These are phyloP conservation scores for Hylia prasina DNA, from an alignment of 2,113 vertebrate genomes.

Conservation along the genomic window DNA sequence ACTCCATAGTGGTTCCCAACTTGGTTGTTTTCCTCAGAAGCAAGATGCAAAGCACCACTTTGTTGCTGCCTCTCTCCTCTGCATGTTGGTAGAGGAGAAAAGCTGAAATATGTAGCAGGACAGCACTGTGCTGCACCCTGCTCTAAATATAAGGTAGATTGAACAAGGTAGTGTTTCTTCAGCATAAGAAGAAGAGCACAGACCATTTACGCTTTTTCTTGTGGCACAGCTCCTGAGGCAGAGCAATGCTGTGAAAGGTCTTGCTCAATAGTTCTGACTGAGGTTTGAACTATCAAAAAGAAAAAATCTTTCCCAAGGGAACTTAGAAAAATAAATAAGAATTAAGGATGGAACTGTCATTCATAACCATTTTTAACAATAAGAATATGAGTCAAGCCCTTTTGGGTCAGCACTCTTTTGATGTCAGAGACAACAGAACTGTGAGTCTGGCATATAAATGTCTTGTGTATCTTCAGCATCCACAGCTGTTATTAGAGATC, in stretches of 20 bases:
- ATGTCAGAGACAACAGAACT: background rate
- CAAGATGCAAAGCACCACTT: background rate
- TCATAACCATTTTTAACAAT: background rate
- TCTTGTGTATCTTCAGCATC: background rate
- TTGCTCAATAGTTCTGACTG: background rate
- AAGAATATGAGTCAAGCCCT: background rate
- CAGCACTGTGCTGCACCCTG: background rate
- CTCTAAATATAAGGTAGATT: background rate
- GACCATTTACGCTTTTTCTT: background rate
- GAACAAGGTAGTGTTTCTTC: background rate
- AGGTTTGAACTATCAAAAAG: background rate
- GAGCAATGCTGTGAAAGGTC: background rate
- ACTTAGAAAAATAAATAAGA: background rate
- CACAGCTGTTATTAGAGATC: background rate
- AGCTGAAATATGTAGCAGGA: background rate
- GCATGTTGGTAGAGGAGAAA: background rate
- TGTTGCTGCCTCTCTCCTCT: background rate
- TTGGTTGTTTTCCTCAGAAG: background rate
- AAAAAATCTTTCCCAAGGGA: background rate
- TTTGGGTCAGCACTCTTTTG: background rate
- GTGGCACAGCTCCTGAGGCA: background rate
- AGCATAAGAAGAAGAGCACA: background rate
- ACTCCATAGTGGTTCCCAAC: background rate
- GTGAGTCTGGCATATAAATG: background rate
- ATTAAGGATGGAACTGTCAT: background rate